These are phyloP conservation scores for Microtus ochrogaster DNA, from an alignment of 2,113 vertebrate genomes.

Conservation along the genomic window DNA sequence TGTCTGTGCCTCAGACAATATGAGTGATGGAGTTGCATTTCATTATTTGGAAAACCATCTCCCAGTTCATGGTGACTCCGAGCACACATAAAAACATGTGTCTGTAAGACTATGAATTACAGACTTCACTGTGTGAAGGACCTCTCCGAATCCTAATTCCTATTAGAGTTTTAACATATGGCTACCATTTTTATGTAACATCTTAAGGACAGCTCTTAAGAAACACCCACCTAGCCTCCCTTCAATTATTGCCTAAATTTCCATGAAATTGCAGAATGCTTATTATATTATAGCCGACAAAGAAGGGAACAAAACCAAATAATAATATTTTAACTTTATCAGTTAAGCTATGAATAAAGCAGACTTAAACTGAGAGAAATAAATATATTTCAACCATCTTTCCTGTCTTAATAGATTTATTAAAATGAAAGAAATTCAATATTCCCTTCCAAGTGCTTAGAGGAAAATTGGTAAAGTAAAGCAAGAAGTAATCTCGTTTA, in stretches of 20 bases:
- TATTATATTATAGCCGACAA: slow-evolving; percentile 50
- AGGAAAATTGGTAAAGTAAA: slow-evolving; percentile 32
- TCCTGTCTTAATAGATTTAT: slow-evolving; percentile 25
- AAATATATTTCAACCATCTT: not conserved
- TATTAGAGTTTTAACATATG: not conserved
- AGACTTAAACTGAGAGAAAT: slow-evolving; percentile 23
- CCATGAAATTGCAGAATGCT: slow-evolving; percentile 43
- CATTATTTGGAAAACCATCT: not conserved
- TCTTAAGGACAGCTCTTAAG: not conserved
- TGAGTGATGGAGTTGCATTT: not conserved
- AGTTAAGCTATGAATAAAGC: not conserved
- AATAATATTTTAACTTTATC: not conserved
- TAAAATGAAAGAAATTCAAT: slow-evolving; percentile 19
- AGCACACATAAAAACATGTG: not conserved
- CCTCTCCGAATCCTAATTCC: not conserved
- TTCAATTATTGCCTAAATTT: slow-evolving; percentile 44
- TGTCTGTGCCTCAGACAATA: not conserved
- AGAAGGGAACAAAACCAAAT: not conserved
- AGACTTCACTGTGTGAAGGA: not conserved
- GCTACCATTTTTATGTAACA: not conserved
- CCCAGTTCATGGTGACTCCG: not conserved
- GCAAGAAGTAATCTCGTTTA: slow-evolving; percentile 40
- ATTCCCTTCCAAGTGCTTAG: slow-evolving; percentile 14
- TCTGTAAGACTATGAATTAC: not conserved
- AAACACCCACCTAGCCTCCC: not conserved